These are phyloP conservation scores for Paratilapia polleni DNA, from an alignment of 2,113 vertebrate genomes.

Conservation along the genomic window DNA sequence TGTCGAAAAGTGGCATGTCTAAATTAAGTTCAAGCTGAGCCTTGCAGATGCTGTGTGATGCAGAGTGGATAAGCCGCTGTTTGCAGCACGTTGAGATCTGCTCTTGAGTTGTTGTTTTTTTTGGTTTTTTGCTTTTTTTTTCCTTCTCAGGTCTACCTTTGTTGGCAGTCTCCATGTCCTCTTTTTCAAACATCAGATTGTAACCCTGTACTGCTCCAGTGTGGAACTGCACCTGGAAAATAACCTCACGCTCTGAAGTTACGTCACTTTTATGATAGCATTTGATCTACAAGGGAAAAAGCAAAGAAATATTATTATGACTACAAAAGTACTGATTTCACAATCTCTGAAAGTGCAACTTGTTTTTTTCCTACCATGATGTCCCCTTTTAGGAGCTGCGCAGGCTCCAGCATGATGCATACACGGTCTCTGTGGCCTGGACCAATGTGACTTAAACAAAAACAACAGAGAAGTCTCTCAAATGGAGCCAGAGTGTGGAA, in stretches of 20 bases:
- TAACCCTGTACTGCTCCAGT: conserved; percentile 90
- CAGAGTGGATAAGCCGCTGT: conserved; percentile 23
- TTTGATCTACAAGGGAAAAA: conserved; percentile 83
- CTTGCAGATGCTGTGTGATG: conserved; percentile 9
- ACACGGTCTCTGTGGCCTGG: conserved; percentile 84
- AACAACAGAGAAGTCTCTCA: conserved; percentile 1
- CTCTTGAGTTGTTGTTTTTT: neutral
- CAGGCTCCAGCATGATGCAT: conserved; percentile 89
- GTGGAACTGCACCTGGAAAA: conserved; percentile 97
- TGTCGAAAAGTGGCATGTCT: conserved; percentile 45
- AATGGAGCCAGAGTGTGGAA: conserved; percentile 5
- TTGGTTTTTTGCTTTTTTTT: no score
- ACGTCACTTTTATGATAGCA: conserved; percentile 91
- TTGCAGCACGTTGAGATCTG: conserved; percentile 56
- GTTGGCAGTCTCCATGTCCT: conserved; percentile 90
- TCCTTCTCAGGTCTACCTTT: conserved; percentile 83
- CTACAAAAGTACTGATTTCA: neutral
- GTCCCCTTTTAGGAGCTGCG: conserved; percentile 95
- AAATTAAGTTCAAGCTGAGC: conserved; percentile 52
- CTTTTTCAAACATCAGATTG: conserved; percentile 87
- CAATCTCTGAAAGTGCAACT: neutral
- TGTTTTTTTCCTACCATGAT: conserved; percentile 85
- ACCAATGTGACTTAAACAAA: conserved; percentile 81
- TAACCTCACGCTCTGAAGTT: conserved; percentile 82
- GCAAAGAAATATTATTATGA: neutral